Conservation (phyloP, 1,140 invertebrate genomes). For the Drosophila bocqueti region DNA sequence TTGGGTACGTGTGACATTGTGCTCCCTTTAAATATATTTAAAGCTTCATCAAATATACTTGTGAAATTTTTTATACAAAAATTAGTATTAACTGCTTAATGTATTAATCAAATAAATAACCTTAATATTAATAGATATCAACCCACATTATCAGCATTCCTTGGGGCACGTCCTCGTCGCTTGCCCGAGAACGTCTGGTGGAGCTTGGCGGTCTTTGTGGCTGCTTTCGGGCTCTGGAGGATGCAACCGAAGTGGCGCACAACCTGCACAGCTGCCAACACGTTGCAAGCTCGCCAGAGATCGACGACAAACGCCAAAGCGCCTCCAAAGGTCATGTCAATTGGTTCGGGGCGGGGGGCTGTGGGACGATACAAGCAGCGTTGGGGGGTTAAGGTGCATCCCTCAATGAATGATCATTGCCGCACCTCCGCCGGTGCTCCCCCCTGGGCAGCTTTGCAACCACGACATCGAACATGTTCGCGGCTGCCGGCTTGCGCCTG, state of each 20-base stretch:
- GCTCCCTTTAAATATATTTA: no score
- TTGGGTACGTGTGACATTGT: no score
- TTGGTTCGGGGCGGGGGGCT: background rate
- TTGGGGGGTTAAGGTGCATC: slow-evolving; percentile 18
- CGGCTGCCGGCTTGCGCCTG: slow-evolving; percentile 11
- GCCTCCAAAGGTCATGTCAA: slow-evolving; percentile 38
- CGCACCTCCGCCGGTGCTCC: slow-evolving; percentile 3
- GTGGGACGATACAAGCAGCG: background rate
- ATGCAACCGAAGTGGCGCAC: slow-evolving; percentile 32
- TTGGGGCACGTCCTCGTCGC: slow-evolving; percentile 71
- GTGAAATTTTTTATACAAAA: no score
- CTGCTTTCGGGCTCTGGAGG: slow-evolving; percentile 50
- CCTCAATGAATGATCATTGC: slow-evolving; percentile 38
- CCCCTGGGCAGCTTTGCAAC: slow-evolving; percentile 6
- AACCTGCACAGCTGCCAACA: slow-evolving; percentile 36
- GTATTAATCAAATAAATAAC: background rate
- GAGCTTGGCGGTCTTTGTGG: slow-evolving; percentile 22
- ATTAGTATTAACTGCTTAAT: no score
- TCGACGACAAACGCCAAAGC: slow-evolving; percentile 12
- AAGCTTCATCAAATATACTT: no score
- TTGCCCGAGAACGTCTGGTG: slow-evolving; percentile 83
- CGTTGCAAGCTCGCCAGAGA: slow-evolving; percentile 37
- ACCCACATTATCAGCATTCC: background rate
- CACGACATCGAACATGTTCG: slow-evolving; percentile 41
- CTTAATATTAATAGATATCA: background rate